A percentile compares a stretch with the other conserved stretches of the same genome.
Conservation (phyloP, 2,888 invertebrate species). For the Agapostemon virescens region DNA sequence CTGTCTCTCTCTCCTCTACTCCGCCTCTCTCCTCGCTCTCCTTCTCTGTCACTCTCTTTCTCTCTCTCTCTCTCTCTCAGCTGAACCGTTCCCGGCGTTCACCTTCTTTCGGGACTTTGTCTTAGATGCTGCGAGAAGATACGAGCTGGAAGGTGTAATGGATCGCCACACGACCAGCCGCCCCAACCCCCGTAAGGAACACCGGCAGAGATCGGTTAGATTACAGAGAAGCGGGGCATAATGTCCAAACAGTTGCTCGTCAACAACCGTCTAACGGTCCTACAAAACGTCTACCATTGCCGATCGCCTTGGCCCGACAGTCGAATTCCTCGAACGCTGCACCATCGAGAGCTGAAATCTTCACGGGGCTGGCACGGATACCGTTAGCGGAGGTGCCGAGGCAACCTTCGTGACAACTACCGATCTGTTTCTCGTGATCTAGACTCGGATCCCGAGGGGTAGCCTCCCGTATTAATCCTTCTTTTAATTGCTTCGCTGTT, state of each 20-base stretch:
- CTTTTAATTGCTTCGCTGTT: background rate
- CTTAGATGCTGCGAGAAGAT: slow-evolving; percentile 73
- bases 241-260: slow-evolving; percentile 77
- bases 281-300: slow-evolving; percentile 62
- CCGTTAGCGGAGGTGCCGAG: slow-evolving; percentile 33
- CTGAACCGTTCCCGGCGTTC: slow-evolving; percentile 3
- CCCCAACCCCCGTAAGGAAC: slow-evolving; percentile 63
- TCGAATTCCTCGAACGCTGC: slow-evolving; percentile 68
- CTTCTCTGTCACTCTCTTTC: slow-evolving; percentile 20
- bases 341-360: slow-evolving; percentile 63
- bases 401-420: background rate
- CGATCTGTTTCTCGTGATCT: slow-evolving; percentile 25
- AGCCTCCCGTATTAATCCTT: slow-evolving; percentile 3
- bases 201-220: slow-evolving; percentile 72
- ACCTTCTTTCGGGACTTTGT: slow-evolving; percentile 69
- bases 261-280: slow-evolving; percentile 73
- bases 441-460: background rate
- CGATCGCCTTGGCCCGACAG: slow-evolving; percentile 59
- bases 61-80: slow-evolving; percentile 22
- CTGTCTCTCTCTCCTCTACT: slow-evolving; percentile 2
- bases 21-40: background rate
- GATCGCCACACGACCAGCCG: slow-evolving; percentile 74
- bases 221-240: slow-evolving; percentile 76
- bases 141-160: slow-evolving; percentile 73
- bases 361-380: slow-evolving; percentile 37